phyloP scores from a whole-genome alignment of 2,113 vertebrate species.

The Seriola aureovittata region DNA sequence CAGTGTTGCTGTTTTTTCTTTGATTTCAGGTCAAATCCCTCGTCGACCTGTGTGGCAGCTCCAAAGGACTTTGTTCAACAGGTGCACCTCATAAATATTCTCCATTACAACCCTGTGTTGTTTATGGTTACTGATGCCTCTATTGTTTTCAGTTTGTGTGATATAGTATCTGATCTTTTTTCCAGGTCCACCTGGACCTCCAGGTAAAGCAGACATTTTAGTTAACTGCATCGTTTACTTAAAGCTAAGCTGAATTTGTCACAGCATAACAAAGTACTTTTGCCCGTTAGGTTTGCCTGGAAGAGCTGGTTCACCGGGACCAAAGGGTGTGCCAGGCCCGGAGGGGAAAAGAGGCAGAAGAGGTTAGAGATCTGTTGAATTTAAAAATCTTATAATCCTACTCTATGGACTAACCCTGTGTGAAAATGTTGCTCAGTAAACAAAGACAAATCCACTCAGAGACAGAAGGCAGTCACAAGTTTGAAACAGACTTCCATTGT shows the following conservation, averaged over 20 bases:
- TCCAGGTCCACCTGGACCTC: conserved; percentile 89
- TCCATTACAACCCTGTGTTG: background rate
- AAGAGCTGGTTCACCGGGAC: conserved; percentile 61
- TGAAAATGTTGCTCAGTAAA: background rate
- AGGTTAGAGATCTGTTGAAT: conserved; percentile 56
- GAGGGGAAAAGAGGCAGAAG: conserved; percentile 70
- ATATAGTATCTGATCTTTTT: conserved; percentile 2
- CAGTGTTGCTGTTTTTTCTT: background rate
- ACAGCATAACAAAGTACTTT: background rate
- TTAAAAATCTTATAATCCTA: background rate
- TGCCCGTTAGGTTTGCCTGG: conserved; percentile 60
- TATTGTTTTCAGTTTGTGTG: background rate
- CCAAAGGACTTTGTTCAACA: conserved; percentile 89
- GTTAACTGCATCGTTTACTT: background rate
- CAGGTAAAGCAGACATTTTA: conserved; percentile 81
- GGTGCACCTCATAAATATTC: conserved; percentile 77
- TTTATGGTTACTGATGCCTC: background rate
- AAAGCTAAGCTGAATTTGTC: background rate
- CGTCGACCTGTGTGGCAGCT: conserved; percentile 90
- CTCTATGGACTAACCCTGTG: background rate
- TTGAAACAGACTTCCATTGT: conserved; percentile 57
- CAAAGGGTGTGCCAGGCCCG: conserved; percentile 72
- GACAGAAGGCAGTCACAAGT: conserved; percentile 22
- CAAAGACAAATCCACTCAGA: background rate
- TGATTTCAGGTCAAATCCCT: conserved; percentile 86